These are phyloP conservation scores for Eupleurogrammus muticus DNA, from an alignment of 2,797 vertebrate genomes.

Conservation along the genomic window DNA sequence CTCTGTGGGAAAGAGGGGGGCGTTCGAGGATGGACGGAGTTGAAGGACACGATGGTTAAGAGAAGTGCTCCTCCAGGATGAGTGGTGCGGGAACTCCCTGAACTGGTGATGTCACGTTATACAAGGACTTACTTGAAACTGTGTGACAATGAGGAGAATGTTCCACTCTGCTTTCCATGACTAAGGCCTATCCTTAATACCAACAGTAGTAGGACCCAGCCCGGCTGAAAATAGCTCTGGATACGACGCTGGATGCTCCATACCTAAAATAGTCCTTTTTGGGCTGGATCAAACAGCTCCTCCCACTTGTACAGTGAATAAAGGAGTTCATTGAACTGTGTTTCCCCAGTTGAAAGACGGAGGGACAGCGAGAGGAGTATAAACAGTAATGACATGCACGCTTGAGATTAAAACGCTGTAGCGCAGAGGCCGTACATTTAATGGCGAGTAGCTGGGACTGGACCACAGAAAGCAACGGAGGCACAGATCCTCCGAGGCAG, in stretches of 20 bases:
- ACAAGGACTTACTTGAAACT: constrained; percentile 43
- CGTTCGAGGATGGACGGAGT: constrained; percentile 56
- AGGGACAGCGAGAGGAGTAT: background rate
- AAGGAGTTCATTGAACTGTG: constrained; percentile 47
- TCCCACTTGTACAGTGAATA: constrained; percentile 45
- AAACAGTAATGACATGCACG: background rate
- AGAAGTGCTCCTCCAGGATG: constrained; percentile 24
- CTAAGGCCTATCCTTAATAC: constrained; percentile 61
- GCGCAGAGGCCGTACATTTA: constrained; percentile 7
- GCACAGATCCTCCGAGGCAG: constrained; percentile 37
- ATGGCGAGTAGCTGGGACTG: constrained; percentile 3
- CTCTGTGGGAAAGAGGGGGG: constrained; percentile 76
- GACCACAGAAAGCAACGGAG: constrained; percentile 29
- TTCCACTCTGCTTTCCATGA: constrained; percentile 68
- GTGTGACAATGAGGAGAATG: constrained; percentile 56
- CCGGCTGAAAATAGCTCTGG: constrained; percentile 60
- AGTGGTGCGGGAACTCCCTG: constrained; percentile 66
- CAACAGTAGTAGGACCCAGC: constrained; percentile 51
- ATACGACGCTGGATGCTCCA: constrained; percentile 41
- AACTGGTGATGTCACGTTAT: constrained; percentile 50
- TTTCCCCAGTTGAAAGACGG: constrained; percentile 21
- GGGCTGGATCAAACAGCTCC: constrained; percentile 40
- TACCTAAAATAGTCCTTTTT: constrained; percentile 58
- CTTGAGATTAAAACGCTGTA: constrained; percentile 7
- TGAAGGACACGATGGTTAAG: constrained; percentile 24